Evolutionary conservation across 2,797 vertebrate species (phyloP), one percentile per base, ranked within the genome.

Genomic region (Micrastur ruficollis): DNA sequence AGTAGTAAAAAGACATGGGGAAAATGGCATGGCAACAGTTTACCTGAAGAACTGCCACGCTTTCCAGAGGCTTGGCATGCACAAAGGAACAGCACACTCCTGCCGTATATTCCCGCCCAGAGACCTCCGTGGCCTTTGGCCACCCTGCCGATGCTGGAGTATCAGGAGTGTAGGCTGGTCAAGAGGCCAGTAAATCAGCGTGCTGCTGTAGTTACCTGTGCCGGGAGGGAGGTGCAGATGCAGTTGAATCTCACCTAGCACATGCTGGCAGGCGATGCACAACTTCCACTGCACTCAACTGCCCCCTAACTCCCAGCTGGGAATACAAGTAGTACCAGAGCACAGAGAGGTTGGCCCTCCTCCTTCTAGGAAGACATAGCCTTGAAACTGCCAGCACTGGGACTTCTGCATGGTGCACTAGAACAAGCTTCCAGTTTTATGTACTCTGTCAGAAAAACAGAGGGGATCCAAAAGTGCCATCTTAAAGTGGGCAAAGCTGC

Each of bases 131-230:
- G 6, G 20, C 17, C 49, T 81, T 72, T 70, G 59, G 18, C 38
- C 56, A 25, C 17, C 4, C 31, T 87, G n/a, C 14, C 5, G 1
- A 9, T 18, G 5, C 2, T 6, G 14, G 47, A 56, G 7, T 4
- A 23, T 14, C 1, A 2, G 44, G 47, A 20, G 14, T 0, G 11
- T 32, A 53, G 18, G n/a, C 14, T 27, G 23, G 5, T 11, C 1
- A 2, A 31, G 21, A 59, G 19, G 12, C 19, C 40, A 59, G 17
- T 26, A 10, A 55, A 67, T 4, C 12, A 49, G 19, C 23, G 53
- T 72, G 15, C 29, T 91, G 66, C 14, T 68, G 20, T 15, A 44
- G 25, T 53, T 76, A 8, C 7, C n/a, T 59, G 0, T 56, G 18
- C 50, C 3, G 2, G 42, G 49, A 84, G 23, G 89, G 36, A 76